Conservation (phyloP, 2,888 invertebrate species). For the Amiota mariae region DNA sequence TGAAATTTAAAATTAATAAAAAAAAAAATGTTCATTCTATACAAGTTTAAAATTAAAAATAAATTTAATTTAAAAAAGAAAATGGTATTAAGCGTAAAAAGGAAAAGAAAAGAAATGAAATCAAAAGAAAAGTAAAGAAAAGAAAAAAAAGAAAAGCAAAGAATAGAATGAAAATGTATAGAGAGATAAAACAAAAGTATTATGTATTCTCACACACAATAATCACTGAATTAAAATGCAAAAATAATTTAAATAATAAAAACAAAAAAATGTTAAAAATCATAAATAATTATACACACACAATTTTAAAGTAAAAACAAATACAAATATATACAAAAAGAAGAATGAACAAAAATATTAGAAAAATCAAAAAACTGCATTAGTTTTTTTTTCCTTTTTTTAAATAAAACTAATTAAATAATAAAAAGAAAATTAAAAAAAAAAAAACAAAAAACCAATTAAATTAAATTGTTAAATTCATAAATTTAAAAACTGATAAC, state of each 20-base stretch:
- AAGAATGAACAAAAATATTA: not conserved
- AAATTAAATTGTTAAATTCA: too few species aligned
- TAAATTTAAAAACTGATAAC: too few species aligned
- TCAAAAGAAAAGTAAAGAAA: too few species aligned
- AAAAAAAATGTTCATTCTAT: not conserved
- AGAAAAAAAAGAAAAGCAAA: not conserved
- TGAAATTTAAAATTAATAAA: not conserved
- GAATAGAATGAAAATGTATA: not conserved
- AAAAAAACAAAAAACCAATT: conserved; percentile 3
- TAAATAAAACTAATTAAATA: not conserved
- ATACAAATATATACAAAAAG: not conserved
- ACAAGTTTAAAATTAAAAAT: not conserved
- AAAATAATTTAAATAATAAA: not conserved
- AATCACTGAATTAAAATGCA: not conserved
- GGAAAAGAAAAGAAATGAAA: too few species aligned
- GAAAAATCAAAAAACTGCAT: not conserved
- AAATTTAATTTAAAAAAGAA: not conserved
- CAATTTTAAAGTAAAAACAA: not conserved
- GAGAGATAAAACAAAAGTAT: not conserved
- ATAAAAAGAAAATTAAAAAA: not conserved
- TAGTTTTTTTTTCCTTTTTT: not conserved
- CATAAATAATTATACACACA: not conserved
- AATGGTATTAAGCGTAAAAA: not conserved
- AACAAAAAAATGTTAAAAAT: not conserved
- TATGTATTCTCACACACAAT: not conserved